A percentile compares a stretch with the other conserved stretches of the same genome.
phyloP scores from a whole-genome alignment of 2,888 invertebrate genomes.

The Pristionchus arcanus region DNA sequence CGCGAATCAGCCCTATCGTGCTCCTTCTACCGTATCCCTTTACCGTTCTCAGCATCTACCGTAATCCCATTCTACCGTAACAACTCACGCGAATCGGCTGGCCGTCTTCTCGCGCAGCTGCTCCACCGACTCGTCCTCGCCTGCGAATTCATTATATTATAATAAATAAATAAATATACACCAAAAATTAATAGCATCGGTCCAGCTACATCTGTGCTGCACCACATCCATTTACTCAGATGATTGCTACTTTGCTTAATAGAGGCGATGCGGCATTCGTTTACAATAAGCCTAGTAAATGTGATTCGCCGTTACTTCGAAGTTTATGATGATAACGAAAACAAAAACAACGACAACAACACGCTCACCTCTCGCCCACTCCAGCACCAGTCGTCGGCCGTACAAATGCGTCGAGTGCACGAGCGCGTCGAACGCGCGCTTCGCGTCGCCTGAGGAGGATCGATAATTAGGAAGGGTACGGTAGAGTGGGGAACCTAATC shows the following conservation, averaged over 20 bases:
- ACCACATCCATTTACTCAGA: too few species aligned
- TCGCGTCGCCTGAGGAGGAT: constrained; percentile 86
- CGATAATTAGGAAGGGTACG: neutral
- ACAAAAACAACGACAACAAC: neutral
- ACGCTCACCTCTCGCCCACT: constrained; percentile 90
- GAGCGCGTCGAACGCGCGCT: constrained; percentile 89
- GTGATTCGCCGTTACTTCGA: too few species aligned
- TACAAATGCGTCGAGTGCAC: constrained; percentile 97
- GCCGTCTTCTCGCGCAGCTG: constrained; percentile 84
- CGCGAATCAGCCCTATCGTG: too few species aligned
- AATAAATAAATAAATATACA: neutral
- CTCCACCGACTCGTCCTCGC: constrained; percentile 86
- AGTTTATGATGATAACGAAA: neutral
- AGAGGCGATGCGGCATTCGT: too few species aligned
- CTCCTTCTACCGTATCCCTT: neutral
- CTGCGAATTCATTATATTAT: neutral
- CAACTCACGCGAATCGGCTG: constrained; percentile 67
- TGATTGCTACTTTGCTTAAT: too few species aligned
- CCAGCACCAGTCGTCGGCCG: constrained; percentile 93
- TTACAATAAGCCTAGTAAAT: too few species aligned
- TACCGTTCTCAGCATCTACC: neutral
- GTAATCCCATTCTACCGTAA: neutral
- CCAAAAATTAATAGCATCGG: too few species aligned
- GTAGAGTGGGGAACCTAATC: too few species aligned
- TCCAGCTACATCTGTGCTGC: too few species aligned